These are phyloP conservation scores for Lutjanus argentimaculatus DNA, from an alignment of 2,797 vertebrate genomes.

Conservation along the genomic window DNA sequence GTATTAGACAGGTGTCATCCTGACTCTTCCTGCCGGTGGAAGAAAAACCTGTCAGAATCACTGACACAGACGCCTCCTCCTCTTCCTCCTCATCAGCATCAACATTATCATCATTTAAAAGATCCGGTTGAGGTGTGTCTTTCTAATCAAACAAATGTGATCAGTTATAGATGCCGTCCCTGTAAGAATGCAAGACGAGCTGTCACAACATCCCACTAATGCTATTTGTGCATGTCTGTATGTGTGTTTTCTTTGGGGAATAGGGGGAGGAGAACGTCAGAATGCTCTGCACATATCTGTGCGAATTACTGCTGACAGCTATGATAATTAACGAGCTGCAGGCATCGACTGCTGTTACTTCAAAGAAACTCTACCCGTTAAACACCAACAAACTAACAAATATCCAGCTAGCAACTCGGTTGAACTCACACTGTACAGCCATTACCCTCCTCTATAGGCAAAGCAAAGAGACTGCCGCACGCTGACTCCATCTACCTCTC, in stretches of 20 bases:
- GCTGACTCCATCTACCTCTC: slow-evolving; percentile 59
- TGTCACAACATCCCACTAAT: slow-evolving; percentile 65
- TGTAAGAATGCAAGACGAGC: slow-evolving; percentile 38
- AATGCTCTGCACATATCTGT: slow-evolving; percentile 53
- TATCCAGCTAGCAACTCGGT: slow-evolving; percentile 45
- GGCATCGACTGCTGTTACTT: slow-evolving; percentile 67
- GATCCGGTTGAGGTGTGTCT: slow-evolving; percentile 16
- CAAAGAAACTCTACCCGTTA: slow-evolving; percentile 65
- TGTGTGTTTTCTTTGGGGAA: slow-evolving; percentile 68
- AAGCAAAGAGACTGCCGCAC: slow-evolving; percentile 38
- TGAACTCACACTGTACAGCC: slow-evolving; percentile 52
- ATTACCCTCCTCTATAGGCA: slow-evolving; percentile 48
- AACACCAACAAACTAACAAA: slow-evolving; percentile 65
- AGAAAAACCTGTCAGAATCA: slow-evolving; percentile 64
- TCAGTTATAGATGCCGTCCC: slow-evolving; percentile 46
- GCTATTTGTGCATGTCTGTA: slow-evolving; percentile 63
- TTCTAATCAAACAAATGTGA: slow-evolving; percentile 56
- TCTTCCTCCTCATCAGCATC: slow-evolving; percentile 27
- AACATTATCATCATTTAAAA: slow-evolving; percentile 20
- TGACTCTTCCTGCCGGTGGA: slow-evolving; percentile 50
- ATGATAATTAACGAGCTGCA: slow-evolving; percentile 77
- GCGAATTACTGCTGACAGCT: slow-evolving; percentile 73
- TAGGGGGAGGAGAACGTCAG: slow-evolving; percentile 51
- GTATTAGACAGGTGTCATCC: slow-evolving; percentile 78
- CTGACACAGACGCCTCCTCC: slow-evolving; percentile 11